phyloP scores from a whole-genome alignment of 2,888 invertebrate species.

The Tetranychus truncatus region DNA sequence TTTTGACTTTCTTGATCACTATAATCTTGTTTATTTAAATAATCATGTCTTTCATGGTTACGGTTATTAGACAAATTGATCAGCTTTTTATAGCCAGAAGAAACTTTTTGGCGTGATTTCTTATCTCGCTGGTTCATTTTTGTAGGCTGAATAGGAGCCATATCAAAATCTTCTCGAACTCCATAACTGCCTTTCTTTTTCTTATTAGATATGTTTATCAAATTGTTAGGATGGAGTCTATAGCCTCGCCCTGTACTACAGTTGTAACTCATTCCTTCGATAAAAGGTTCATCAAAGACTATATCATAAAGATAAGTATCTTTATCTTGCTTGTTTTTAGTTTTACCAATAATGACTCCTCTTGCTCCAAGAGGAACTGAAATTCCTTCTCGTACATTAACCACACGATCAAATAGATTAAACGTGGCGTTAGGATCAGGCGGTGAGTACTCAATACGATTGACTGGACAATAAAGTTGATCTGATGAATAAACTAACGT shows the following conservation, averaged over 20 bases:
- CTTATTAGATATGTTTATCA: not conserved
- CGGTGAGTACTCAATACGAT: not conserved
- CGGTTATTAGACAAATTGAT: not conserved
- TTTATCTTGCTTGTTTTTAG: conserved; percentile 20
- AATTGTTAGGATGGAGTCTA: not conserved
- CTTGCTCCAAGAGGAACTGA: conserved; percentile 60
- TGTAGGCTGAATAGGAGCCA: conserved; percentile 1
- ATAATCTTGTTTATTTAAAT: not conserved
- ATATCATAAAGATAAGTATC: conserved; percentile 49
- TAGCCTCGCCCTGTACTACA: conserved; percentile 30
- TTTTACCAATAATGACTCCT: conserved; percentile 60
- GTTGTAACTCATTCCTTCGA: conserved; percentile 40
- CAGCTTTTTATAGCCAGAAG: not conserved
- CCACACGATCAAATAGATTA: conserved; percentile 61
- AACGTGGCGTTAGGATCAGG: conserved; percentile 51
- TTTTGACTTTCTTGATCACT: not conserved
- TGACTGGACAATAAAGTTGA: not conserved
- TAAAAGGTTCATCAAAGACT: conserved; percentile 57
- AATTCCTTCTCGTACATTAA: conserved; percentile 52
- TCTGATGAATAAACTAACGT: not conserved
- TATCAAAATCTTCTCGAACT: not conserved
- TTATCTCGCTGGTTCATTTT: not conserved
- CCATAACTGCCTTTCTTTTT: not conserved
- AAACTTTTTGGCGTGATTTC: not conserved
- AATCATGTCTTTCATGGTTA: not conserved